These are phyloP conservation scores for Tyrophagus putrescentiae DNA, from an alignment of 1,140 invertebrate genomes.

Conservation along the genomic window DNA sequence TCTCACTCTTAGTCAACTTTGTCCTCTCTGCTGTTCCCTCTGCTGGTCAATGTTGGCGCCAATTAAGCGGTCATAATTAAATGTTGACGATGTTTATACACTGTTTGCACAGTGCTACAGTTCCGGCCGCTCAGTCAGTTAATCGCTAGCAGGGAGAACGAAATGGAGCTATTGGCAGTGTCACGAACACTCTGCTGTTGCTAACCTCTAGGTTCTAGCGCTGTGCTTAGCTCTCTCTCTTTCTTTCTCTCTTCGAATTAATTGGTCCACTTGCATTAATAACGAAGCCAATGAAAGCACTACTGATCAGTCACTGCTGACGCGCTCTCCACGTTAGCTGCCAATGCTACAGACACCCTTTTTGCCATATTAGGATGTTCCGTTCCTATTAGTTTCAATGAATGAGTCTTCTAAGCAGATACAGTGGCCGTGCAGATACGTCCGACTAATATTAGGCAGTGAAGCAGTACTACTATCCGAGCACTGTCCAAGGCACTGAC, in stretches of 20 bases:
- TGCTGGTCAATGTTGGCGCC: background rate
- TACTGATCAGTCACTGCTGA: background rate
- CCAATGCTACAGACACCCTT: background rate
- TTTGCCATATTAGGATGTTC: constrained; percentile 9
- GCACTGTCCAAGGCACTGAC: background rate
- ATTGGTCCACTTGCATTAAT: constrained; percentile 14
- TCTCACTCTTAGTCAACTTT: too few species aligned
- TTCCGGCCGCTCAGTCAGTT: background rate
- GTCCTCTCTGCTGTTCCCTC: background rate
- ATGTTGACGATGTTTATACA: too few species aligned
- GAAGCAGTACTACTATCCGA: background rate
- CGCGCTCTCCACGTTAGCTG: too few species aligned
- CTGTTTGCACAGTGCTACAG: too few species aligned
- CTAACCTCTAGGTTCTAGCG: background rate
- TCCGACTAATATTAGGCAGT: background rate
- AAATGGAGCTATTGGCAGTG: background rate
- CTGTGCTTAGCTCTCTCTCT: too few species aligned
- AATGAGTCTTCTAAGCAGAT: too few species aligned
- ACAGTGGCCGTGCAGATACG: background rate
- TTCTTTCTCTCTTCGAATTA: constrained; percentile 12
- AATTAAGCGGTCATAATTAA: constrained; percentile 2
- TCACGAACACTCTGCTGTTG: background rate
- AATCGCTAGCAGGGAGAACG: background rate
- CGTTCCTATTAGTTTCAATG: constrained; percentile 11
- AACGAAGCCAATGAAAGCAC: background rate